Evolutionary conservation across 1,140 invertebrate genomes (phyloP), one percentile per base, ranked within the genome.

Genomic region (Cotesia typhae): DNA sequence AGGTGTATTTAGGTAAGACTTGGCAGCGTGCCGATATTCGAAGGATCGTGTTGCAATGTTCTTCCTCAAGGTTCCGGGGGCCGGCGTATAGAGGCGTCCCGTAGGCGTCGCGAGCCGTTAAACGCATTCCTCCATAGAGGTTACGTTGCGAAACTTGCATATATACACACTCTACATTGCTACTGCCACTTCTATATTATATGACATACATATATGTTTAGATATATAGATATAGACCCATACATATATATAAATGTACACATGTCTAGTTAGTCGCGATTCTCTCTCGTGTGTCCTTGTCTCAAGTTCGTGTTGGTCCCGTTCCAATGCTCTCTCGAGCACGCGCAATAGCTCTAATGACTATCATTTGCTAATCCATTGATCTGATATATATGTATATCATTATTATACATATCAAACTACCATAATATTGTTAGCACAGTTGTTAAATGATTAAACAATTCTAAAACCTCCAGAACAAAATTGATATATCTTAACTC

Each of bases 51-150:
- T 86, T 84, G 85, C 82, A 86, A 85, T 78, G 80, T 79, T 86
- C 74, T 84, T 86, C 82, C 79, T 84, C 85, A 86, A 87, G 85
- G 85, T 84, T 85, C 80, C 81, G 78, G 76, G 76, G 74, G 77
- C 78, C 83, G 53, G 73, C 64, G 52, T 53, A 47, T 84, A 83
- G 79, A 85, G 83, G 84, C 83, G 83, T 86, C 84, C 83, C 82
- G 85, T 87, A 87, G 85, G 85, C 85, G 85, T 87, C 77, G 41
- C 41, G 41, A 85, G 81, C 74, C 82, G 84, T 86, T 87, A 86
- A 87, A 86, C 84, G 84, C 85, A 87, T 87, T 87, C 84, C 84
- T 84, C 73, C 82, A 85, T 85, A 87, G 84, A 87, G 85, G 84
- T 84, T 86, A 84, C 79, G 77, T 70, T 61, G 59, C 47, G 69